phyloP scores from a whole-genome alignment of 2,888 invertebrate species.

The Carpatolechia fugitivella region DNA sequence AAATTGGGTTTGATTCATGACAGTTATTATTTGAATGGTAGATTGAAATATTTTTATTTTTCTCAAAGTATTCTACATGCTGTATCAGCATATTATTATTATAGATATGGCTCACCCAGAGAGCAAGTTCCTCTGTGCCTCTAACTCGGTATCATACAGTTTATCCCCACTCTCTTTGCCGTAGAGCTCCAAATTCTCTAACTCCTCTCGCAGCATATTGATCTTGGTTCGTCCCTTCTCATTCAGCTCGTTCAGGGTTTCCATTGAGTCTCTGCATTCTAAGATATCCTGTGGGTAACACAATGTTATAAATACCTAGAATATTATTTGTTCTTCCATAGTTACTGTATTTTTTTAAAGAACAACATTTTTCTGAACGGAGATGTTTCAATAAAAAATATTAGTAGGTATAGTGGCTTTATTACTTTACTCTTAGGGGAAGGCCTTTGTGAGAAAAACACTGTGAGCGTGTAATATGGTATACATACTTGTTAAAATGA shows the following conservation, averaged over 20 bases:
- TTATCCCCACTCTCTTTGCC: constrained; percentile 83
- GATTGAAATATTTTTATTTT: too few species aligned
- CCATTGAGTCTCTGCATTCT: constrained; percentile 84
- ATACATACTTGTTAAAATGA: too few species aligned
- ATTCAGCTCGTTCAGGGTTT: constrained; percentile 85
- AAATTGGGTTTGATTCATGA: too few species aligned
- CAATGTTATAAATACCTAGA: too few species aligned
- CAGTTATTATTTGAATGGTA: too few species aligned
- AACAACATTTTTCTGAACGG: too few species aligned
- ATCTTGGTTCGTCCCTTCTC: constrained; percentile 86
- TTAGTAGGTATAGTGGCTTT: background rate
- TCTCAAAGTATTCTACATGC: too few species aligned
- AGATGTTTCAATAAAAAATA: background rate
- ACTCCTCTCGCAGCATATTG: constrained; percentile 82
- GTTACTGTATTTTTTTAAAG: background rate
- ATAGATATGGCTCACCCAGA: constrained; percentile 68
- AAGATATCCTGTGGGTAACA: constrained; percentile 87
- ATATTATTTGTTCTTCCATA: too few species aligned
- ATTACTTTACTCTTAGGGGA: too few species aligned
- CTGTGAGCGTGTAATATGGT: too few species aligned
- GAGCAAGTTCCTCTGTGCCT: constrained; percentile 84
- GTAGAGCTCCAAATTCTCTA: constrained; percentile 84
- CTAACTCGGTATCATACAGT: constrained; percentile 82
- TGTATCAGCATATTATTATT: too few species aligned
- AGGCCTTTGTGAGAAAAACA: too few species aligned